Evolutionary conservation across 1,140 invertebrate genomes (phyloP), one percentile per base, ranked within the genome.

Genomic region (Pogonognathellus flavescens): DNA sequence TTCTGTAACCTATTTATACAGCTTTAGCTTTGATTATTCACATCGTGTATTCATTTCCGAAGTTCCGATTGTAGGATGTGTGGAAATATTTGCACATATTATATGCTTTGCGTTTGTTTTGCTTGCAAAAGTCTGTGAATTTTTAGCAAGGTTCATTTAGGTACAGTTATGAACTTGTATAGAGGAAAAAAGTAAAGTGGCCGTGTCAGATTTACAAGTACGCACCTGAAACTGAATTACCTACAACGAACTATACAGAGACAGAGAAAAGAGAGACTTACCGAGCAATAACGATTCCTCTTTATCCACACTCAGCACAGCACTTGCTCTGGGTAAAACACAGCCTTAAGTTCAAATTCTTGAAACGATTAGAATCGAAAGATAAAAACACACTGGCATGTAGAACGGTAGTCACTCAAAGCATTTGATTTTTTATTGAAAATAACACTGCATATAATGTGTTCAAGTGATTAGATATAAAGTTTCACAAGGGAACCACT

Each of bases 221-320:
- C 2, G 31, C 6, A 41, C 2, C 31, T 41, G 31, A 41, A 41
- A 41, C 31, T 41, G 31, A 41, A 41, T 41, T 1, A 41, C 31
- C 9, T 62, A 0, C 9, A 62, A 62, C 10, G 11, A 22, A 20
- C 8, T 22, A 20, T 22, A n/a, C n/a, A n/a, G n/a, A n/a, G n/a
- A n/a, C n/a, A 41, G 31, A 66, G 25, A 31, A 18, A 18, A 20
- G 62, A n/a, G 14, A n/a, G 9, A 76, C 70, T 76, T 76, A 76
- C 70, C 70, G 70, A 76, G 70, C 31, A 76, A 25, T 76, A 76
- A 31, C 70, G 70, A 76, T 76, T 50, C 70, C 25, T 25, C 41
- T 76, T n/a, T 76, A 76, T 76, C 70, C 70, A 76, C 70, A 76
- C 70, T 76, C 14, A 31, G 49, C 70, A 76, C 70, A 14, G 70